A percentile compares a stretch with the other conserved stretches of the same genome.
phyloP scores from a whole-genome alignment of 1,140 invertebrate species.

The Oryzaephilus surinamensis region DNA sequence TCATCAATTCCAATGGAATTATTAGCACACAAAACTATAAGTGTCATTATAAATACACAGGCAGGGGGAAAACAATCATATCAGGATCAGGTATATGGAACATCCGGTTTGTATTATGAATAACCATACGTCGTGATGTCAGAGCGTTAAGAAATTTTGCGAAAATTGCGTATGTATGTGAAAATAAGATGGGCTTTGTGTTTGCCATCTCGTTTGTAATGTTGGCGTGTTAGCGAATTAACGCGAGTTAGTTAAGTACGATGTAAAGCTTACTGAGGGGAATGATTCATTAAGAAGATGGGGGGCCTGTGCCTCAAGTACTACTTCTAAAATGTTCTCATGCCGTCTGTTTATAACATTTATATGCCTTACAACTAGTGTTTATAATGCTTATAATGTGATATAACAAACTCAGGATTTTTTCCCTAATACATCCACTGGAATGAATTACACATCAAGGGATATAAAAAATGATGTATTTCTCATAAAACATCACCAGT shows the following conservation, averaged over 20 bases:
- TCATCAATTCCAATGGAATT: background rate
- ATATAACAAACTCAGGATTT: too few relatives aligned
- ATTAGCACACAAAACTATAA: background rate
- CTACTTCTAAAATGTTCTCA: too few relatives aligned
- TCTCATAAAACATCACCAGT: too few relatives aligned
- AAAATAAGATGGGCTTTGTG: constrained; percentile 1
- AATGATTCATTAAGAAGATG: constrained; percentile 22
- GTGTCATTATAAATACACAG: too few relatives aligned
- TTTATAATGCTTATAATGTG: too few relatives aligned
- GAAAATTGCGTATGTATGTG: background rate
- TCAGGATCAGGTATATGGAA: constrained; percentile 3
- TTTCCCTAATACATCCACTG: too few relatives aligned
- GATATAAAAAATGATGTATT: too few relatives aligned
- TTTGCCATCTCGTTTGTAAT: constrained; percentile 3
- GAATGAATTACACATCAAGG: too few relatives aligned
- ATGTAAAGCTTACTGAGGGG: constrained; percentile 17
- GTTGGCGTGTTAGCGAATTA: constrained; percentile 12
- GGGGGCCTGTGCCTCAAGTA: too few relatives aligned
- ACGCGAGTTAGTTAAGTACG: constrained; percentile 17
- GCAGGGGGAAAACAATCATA: constrained; percentile 12
- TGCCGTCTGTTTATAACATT: too few relatives aligned
- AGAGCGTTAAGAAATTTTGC: constrained; percentile 5
- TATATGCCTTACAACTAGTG: too few relatives aligned
- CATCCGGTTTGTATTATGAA: constrained; percentile 2
- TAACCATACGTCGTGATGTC: constrained; percentile 5